Evolutionary conservation across 2,113 vertebrate species (phyloP).

Genomic region (Microcebus murinus): DNA sequence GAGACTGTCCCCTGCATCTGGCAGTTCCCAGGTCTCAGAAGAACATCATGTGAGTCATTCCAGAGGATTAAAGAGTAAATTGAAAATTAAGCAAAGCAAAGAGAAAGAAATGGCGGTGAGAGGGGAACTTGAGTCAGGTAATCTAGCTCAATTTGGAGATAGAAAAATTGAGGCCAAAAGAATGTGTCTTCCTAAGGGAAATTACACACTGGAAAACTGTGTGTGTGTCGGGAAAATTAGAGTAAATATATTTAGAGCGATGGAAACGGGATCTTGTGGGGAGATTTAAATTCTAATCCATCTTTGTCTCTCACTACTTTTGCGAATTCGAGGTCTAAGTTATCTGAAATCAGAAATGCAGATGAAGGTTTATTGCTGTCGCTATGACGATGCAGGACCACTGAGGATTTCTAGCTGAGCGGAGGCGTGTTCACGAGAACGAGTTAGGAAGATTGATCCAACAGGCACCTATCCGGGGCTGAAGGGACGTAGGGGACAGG

Average conservation of each 20-base stretch:
- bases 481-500: not conserved
- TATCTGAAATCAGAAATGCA: too few relatives aligned
- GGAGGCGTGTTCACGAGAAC: accelerated
- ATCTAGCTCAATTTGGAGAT: not conserved
- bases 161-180: not conserved
- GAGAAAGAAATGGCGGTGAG: too few relatives aligned
- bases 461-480: too few relatives aligned
- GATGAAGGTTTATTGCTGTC: accelerated
- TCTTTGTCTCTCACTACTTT: too few relatives aligned
- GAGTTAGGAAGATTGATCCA: not conserved
- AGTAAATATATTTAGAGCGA: not conserved
- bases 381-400: accelerated
- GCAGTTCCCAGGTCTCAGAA: not conserved
- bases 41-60: accelerated
- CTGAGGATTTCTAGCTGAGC: not conserved
- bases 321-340: too few relatives aligned
- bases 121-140: too few relatives aligned
- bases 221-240: too few relatives aligned
- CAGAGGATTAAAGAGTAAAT: not conserved
- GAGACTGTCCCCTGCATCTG: accelerated
- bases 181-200: accelerated
- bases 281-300: not conserved
- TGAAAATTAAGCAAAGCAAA: not conserved
- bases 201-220: accelerated
- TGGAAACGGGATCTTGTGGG: accelerated